Conservation (phyloP, 2,888 invertebrate genomes). For the Drosophila pullipes region DNA sequence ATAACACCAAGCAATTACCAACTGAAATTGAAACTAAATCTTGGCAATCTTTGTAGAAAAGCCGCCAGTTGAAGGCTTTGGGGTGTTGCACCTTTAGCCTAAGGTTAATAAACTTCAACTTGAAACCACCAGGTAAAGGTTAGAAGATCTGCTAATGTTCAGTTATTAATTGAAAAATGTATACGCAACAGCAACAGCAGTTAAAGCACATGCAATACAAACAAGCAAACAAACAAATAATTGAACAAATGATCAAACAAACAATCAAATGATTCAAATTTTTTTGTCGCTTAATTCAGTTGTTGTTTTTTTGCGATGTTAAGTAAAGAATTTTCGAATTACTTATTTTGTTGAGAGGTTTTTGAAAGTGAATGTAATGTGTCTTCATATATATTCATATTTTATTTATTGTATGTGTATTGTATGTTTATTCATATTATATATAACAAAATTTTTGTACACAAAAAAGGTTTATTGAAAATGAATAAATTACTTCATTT, state of each 20-base stretch:
- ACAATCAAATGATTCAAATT: constrained; percentile 44
- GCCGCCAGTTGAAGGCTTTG: constrained; percentile 52
- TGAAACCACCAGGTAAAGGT: constrained; percentile 54
- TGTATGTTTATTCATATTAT: no score
- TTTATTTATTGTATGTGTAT: not conserved
- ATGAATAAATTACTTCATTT: not conserved
- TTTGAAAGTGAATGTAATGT: not conserved
- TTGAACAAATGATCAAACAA: constrained; percentile 22
- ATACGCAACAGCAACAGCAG: constrained; percentile 12
- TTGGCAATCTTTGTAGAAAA: constrained; percentile 31
- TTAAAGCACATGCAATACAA: constrained; percentile 22
- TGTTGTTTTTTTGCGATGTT: constrained; percentile 2
- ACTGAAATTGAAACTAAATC: constrained; percentile 38
- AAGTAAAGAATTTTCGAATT: not conserved
- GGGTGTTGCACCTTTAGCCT: constrained; percentile 54
- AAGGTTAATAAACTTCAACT: constrained; percentile 78
- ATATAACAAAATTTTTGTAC: not conserved
- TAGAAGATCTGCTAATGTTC: constrained; percentile 42
- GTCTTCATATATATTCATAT: not conserved
- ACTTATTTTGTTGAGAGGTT: no score
- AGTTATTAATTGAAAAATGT: constrained; percentile 64
- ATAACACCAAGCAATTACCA: constrained; percentile 37
- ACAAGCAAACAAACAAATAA: constrained; percentile 23
- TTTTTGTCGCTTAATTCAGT: constrained; percentile 37
- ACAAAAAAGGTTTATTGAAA: not conserved